Base-by-base conservation (phyloP, 2,888 invertebrate species). In the Cheilosia grossa region DNA sequence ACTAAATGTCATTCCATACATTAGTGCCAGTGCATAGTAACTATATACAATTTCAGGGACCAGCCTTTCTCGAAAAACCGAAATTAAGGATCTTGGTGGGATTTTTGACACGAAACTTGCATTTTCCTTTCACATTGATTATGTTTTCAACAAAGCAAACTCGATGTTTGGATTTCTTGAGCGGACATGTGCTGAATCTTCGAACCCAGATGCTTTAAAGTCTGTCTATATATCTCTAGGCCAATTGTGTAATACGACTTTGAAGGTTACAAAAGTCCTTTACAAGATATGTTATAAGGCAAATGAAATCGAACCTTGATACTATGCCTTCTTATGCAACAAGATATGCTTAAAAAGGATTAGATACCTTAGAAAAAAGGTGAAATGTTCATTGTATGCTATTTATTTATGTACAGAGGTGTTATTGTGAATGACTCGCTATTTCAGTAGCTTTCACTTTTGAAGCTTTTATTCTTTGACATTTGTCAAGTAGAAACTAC, bases 71-170 rank as follows among this genome's bases (percentile, higher is more conserved):
- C 13, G 37, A 13, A 44, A 30, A 30, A 53, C 49, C 15, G 56
- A 54, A 40, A 7, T 66, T 6, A 58, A 58, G 19, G 75, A 66
- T 21, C 58, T 75, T 24, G 66, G 75, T 30, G 67, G 42, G 37
- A 49, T 47, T 54, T 64, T 75, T 66, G 74, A 56, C 49, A 63
- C 27, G 0, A 73, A 51, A 37, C 24, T 59, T 13, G 9, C 44
- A 30, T 73, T 63, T 21, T 51, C 27, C 15, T 56, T 56, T 53
- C 40, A 37, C 6, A 61, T 61, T 51, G 72, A 59, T 40, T 40
- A 74, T 15, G 53, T 74, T 7, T 44, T 42, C 24, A 44, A 64
- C n/a, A 33, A 64, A 17, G 33, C 33, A 15, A 63, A 70, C 7
- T 49, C 54, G 7, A 53, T 53, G 44, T 42, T 74, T 56, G 53